Evolutionary conservation across 2,888 invertebrate genomes (phyloP).

Genomic region (Lasioglossum zephyrum): DNA sequence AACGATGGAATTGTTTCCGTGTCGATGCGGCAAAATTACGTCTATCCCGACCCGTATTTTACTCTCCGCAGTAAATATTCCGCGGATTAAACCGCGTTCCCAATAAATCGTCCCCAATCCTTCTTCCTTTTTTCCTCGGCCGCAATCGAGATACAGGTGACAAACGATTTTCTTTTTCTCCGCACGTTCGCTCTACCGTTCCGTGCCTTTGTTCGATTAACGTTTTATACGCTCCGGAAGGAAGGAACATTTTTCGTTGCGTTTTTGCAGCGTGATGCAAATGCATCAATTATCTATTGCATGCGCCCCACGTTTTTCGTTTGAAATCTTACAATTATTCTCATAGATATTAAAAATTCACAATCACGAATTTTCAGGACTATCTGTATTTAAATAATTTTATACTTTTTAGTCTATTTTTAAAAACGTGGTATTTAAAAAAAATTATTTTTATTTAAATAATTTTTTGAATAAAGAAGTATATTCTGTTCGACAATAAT

Average conservation of each 20-base stretch:
- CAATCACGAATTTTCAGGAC: no score
- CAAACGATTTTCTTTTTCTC: conserved; percentile 15
- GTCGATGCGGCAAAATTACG: conserved; percentile 14
- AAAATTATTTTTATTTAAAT: no score
- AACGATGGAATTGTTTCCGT: conserved; percentile 5
- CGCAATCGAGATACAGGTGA: conserved; percentile 33
- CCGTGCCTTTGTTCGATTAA: neutral
- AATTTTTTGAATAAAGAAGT: no score
- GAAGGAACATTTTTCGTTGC: neutral
- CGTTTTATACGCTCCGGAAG: neutral
- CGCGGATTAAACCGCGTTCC: conserved; percentile 26
- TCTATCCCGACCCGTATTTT: neutral
- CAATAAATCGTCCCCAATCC: conserved; percentile 8
- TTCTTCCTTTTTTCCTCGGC: neutral
- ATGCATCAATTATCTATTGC: no score
- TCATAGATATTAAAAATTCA: no score
- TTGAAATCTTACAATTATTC: no score
- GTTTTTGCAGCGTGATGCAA: no score
- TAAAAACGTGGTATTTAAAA: no score
- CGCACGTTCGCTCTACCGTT: neutral
- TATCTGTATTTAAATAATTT: no score
- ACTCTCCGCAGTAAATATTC: neutral
- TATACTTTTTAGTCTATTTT: no score
- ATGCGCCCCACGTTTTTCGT: no score
- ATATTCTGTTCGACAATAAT: neutral